Evolutionary conservation across 2,888 invertebrate genomes (phyloP).

Genomic region (Agrotis ipsilon): DNA sequence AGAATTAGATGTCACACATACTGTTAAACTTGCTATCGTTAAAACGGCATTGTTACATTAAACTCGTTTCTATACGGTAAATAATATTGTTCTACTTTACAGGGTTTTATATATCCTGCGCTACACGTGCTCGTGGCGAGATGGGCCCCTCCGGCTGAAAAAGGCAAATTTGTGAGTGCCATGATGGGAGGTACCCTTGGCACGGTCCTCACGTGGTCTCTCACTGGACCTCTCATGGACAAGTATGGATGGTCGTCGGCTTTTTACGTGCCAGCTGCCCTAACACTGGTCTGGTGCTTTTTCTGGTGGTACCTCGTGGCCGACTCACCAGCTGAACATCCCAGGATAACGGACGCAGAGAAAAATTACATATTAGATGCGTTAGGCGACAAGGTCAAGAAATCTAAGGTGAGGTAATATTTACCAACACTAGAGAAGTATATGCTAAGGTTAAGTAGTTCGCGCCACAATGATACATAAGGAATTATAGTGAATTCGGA

Average conservation of each 20-base stretch:
- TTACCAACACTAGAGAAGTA: conserved; percentile 43
- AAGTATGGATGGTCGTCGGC: conserved; percentile 93
- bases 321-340: conserved; percentile 92
- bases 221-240: conserved; percentile 92
- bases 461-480: conserved; percentile 66
- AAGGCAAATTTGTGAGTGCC: conserved; percentile 93
- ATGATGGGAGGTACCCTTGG: conserved; percentile 94
- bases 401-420: conserved; percentile 89
- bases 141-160: conserved; percentile 95
- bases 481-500: conserved; percentile 45
- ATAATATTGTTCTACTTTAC: conserved; percentile 64
- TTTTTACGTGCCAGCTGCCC: conserved; percentile 92
- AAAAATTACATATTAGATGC: conserved; percentile 92
- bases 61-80: conserved; percentile 46
- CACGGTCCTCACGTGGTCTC: conserved; percentile 93
- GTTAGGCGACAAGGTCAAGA: conserved; percentile 90
- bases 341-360: conserved; percentile 92
- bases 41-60: conserved; percentile 25
- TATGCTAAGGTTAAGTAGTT: conserved; percentile 54
- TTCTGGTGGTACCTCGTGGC: conserved; percentile 92
- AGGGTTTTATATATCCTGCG: conserved; percentile 92
- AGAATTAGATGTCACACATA: conserved; percentile 16
- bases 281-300: conserved; percentile 90
- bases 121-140: conserved; percentile 93
- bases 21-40: not conserved